A percentile compares a stretch with the other conserved stretches of the same genome.
Conservation (phyloP, 2,113 vertebrate genomes). For the Varanus komodoensis region DNA sequence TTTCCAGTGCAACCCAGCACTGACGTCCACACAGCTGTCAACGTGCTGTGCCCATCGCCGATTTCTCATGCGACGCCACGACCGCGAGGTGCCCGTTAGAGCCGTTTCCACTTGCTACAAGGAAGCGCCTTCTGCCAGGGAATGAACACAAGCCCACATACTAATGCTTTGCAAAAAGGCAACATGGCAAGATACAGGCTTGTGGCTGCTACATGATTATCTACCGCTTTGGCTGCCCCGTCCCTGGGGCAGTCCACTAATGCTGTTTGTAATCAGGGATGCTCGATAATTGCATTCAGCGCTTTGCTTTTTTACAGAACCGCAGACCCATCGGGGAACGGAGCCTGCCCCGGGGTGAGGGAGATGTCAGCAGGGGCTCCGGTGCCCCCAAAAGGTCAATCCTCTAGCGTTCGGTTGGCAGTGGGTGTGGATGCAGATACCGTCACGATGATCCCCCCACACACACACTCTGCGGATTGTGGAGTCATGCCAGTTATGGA, state of each 20-base stretch:
- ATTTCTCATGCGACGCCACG: not conserved
- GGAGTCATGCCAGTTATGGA: too few species aligned
- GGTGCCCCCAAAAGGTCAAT: too few species aligned
- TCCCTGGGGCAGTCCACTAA: not conserved
- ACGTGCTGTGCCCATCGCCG: not conserved
- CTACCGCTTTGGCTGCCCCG: not conserved
- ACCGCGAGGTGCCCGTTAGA: not conserved
- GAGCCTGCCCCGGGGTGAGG: too few species aligned
- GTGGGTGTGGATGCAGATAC: too few species aligned
- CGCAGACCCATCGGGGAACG: too few species aligned
- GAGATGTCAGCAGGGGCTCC: too few species aligned
- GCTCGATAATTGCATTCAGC: not conserved
- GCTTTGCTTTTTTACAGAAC: too few species aligned
- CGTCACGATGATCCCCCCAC: too few species aligned
- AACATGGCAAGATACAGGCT: not conserved
- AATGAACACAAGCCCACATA: not conserved
- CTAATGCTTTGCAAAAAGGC: not conserved
- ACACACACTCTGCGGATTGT: too few species aligned
- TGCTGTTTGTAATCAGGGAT: not conserved
- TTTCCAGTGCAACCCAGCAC: not conserved
- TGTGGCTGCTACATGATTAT: not conserved
- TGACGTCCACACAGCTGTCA: not conserved
- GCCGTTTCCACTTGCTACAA: not conserved
- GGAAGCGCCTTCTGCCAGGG: not conserved
- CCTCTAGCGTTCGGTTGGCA: too few species aligned